Conservation (phyloP, 2,113 vertebrate species). For the Tamias sibiricus region DNA sequence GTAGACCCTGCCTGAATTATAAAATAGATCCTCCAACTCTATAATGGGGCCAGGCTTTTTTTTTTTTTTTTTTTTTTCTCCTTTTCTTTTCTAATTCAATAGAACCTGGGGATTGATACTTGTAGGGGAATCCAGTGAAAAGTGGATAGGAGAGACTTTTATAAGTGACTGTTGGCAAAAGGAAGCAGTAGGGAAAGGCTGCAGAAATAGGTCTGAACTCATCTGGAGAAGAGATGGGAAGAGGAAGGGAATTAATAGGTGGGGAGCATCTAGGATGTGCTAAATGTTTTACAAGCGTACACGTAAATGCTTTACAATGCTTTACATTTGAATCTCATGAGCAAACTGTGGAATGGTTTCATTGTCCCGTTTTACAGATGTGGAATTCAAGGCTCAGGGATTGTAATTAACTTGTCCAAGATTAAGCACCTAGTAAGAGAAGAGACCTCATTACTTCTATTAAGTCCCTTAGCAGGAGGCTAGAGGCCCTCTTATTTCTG, state of each 20-base stretch:
- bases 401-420: not conserved
- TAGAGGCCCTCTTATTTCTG: not conserved
- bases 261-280: not conserved
- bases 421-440: not conserved
- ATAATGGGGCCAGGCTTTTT: not conserved
- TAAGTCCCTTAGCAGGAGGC: not conserved
- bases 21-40: not conserved
- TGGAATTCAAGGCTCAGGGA: not conserved
- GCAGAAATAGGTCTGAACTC: not conserved
- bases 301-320: too few relatives aligned
- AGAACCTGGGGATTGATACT: not conserved
- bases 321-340: not conserved
- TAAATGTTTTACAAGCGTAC: not conserved
- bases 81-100: not conserved
- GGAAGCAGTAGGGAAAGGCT: not conserved
- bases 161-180: not conserved
- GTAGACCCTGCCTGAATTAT: not conserved
- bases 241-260: not conserved
- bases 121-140: slow-evolving; percentile 14
- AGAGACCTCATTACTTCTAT: not conserved
- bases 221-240: not conserved
- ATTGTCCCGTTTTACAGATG: not conserved
- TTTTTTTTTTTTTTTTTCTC: not conserved
- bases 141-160: slow-evolving; percentile 12
- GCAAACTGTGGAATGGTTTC: not conserved